Conservation (phyloP, 2,113 vertebrate genomes). For the Microtus oregoni region DNA sequence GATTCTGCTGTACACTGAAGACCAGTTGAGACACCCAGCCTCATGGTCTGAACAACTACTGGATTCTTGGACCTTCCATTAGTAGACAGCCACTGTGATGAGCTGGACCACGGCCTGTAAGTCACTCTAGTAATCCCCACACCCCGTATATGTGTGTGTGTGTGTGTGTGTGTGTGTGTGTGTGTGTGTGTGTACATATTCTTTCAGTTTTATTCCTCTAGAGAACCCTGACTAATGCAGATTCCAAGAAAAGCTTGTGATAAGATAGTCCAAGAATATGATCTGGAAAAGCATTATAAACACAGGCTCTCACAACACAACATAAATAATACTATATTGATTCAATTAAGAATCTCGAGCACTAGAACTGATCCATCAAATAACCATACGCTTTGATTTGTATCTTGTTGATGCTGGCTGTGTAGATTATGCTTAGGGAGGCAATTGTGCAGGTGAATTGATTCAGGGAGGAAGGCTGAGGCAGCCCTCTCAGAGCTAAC, state of each 20-base stretch:
- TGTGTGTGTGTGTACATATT: not conserved
- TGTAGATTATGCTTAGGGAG: not conserved
- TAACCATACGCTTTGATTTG: not conserved
- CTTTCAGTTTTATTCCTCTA: not conserved
- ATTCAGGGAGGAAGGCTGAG: not conserved
- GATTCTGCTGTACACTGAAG: too few species aligned
- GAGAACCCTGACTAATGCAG: not conserved
- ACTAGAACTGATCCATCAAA: not conserved
- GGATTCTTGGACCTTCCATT: not conserved
- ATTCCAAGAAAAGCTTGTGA: slow-evolving; percentile 43
- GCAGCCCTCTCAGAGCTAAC: not conserved
- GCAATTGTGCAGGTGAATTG: not conserved
- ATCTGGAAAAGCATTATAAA: slow-evolving; percentile 41
- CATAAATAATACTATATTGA: slow-evolving; percentile 7
- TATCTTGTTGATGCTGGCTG: not conserved
- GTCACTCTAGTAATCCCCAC: not conserved
- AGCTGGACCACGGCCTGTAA: not conserved
- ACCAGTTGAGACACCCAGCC: not conserved
- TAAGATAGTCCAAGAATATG: slow-evolving; percentile 14
- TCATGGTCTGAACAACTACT: not conserved
- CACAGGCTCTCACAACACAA: slow-evolving; percentile 23
- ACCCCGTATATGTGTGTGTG: too few species aligned
- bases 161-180: too few species aligned
- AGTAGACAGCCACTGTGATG: not conserved
- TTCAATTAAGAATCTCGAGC: not conserved